Evolutionary conservation across 2,888 invertebrate species (phyloP), one percentile per base, ranked within the genome.

Genomic region (Microchrysa polita): DNA sequence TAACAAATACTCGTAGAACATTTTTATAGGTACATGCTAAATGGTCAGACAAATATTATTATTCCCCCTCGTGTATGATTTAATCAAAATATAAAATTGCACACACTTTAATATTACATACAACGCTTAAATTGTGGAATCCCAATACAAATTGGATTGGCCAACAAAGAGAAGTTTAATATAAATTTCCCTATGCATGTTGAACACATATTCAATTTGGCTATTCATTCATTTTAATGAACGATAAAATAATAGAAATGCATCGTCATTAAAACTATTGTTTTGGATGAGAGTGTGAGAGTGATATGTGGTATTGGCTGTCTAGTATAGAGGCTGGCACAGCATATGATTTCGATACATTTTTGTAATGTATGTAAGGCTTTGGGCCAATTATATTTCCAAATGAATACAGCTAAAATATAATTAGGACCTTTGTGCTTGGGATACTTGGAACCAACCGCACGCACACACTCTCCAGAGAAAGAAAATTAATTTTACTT

Each of bases 151-250:
- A n/a, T n/a, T n/a, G n/a, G n/a, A n/a, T n/a, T 14, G 2, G 20
- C 23, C 55, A 57, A 61, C 72, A 78, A 78, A 78, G 79, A 81
- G 82, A 83, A 83, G 81, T 83, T 83, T 83, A 83, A 83, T 82
- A 82, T 83, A 83, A 83, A 83, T 82, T 82, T 83, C 83, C 80
- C 80, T 65, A 52, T 48, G 65, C 48, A 65, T 65, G 48, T 65
- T 40, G 27, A 40, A n/a, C 48, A 22, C 20, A 5, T 48, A 44
- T 12, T 22, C 14, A 44, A 65, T 65, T 48, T 23, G 22, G 65
- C 48, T 22, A 48, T 16, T 53, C 34, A 27, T 53, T 67, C 22
- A 22, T 72, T 59, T 20, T 48, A 60, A 72, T 16, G 48, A 59
- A 48, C 72, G 59, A 72, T n/a, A n/a, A 72, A n/a, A 23, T 55